These are phyloP conservation scores for Bettongia penicillata DNA, from an alignment of 2,113 vertebrate species.

Conservation along the genomic window DNA sequence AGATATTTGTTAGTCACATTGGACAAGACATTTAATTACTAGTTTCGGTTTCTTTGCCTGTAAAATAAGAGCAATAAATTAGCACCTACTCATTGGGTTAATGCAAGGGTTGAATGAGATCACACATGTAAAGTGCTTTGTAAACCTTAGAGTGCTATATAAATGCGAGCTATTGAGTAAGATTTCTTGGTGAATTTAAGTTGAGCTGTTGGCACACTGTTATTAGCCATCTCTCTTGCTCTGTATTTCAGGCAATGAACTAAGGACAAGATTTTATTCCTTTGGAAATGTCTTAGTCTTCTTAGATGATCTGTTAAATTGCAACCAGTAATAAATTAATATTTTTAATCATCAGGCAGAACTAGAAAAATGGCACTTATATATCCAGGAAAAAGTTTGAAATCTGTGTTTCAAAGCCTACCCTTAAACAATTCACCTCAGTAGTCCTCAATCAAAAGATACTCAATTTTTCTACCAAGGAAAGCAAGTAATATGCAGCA, in stretches of 20 bases:
- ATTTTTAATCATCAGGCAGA: not conserved
- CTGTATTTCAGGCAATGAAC: not conserved
- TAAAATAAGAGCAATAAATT: not conserved
- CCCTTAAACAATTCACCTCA: not conserved
- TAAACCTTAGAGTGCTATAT: not conserved
- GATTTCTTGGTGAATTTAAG: not conserved
- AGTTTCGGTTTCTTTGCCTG: not conserved
- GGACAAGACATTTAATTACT: not conserved
- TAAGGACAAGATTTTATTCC: not conserved
- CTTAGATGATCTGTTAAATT: not conserved
- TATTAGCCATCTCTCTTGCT: not conserved
- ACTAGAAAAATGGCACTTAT: not conserved
- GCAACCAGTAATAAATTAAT: not conserved
- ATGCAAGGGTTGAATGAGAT: not conserved
- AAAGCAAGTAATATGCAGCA: not conserved
- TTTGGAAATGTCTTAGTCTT: not conserved
- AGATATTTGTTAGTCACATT: not conserved
- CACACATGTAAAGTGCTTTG: not conserved
- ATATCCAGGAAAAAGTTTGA: not conserved
- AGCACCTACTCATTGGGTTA: not conserved
- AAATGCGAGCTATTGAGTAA: not conserved
- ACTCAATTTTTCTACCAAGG: not conserved
- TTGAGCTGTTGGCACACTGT: not conserved
- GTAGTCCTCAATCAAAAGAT: not conserved
- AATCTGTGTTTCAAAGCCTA: not conserved